phyloP scores from a whole-genome alignment of 2,888 invertebrate genomes.

The Phyllotreta striolata region DNA sequence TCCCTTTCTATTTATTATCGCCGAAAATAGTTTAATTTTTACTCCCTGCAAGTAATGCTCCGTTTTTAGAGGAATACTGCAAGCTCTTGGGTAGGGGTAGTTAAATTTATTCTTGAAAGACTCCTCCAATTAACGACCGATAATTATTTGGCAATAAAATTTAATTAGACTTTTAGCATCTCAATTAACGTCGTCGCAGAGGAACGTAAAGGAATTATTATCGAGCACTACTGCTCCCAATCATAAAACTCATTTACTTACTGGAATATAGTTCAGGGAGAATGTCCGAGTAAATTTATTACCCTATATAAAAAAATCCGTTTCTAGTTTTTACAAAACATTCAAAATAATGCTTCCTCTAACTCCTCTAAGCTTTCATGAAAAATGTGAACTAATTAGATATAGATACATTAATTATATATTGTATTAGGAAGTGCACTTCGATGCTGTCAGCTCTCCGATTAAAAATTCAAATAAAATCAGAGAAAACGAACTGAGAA shows the following conservation, averaged over 20 bases:
- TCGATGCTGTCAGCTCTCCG: background rate
- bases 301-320: background rate
- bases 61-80: background rate
- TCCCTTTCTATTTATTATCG: conserved; percentile 6
- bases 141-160: conserved; percentile 36
- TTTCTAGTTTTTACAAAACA: background rate
- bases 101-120: background rate
- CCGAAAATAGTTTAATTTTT: conserved; percentile 2
- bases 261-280: background rate
- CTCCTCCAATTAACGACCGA: conserved; percentile 3
- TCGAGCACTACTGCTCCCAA: conserved; percentile 29
- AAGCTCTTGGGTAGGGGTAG: background rate
- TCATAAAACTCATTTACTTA: conserved; percentile 35
- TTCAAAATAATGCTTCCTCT: too few species aligned
- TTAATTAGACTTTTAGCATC: conserved; percentile 29
- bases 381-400: too few species aligned
- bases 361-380: too few species aligned
- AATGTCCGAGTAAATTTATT: background rate
- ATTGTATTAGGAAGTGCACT: background rate
- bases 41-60: background rate
- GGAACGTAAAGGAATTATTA: conserved; percentile 28
- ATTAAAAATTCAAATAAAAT: conserved; percentile 6
- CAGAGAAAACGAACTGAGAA: conserved; percentile 20
- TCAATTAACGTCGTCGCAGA: conserved; percentile 30
- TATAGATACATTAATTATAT: too few species aligned